phyloP scores from a whole-genome alignment of 1,140 invertebrate species.

The Linepithema humile region DNA sequence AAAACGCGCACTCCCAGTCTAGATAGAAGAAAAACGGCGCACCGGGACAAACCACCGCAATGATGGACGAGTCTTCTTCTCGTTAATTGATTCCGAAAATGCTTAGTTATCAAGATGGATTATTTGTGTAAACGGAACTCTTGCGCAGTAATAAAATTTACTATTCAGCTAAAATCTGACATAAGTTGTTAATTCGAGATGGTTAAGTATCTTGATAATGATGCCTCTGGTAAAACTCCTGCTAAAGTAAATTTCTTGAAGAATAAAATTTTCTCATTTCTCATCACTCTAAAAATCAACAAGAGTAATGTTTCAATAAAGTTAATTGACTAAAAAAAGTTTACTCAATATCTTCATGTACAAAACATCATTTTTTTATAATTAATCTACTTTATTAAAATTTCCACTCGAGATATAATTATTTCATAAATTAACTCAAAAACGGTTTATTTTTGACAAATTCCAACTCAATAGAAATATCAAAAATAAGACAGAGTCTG shows the following conservation, averaged over 20 bases:
- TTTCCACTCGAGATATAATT: neutral
- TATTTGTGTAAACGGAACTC: neutral
- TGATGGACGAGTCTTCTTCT: slow-evolving; percentile 25
- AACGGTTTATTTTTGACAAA: neutral
- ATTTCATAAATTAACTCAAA: neutral
- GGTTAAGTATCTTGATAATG: neutral
- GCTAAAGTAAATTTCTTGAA: neutral
- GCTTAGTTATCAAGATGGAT: neutral
- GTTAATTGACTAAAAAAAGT: neutral
- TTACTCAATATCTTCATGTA: too few relatives aligned
- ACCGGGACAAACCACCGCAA: neutral
- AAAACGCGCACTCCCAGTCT: slow-evolving; percentile 29
- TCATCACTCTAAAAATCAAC: slow-evolving; percentile 1
- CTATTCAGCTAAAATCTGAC: neutral
- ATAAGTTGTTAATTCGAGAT: neutral
- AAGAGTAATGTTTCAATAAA: slow-evolving; percentile 3
- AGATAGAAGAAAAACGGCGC: slow-evolving; percentile 30
- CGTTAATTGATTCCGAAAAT: slow-evolving; percentile 36
- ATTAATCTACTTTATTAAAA: neutral
- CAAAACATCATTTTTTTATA: neutral
- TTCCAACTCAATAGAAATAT: neutral
- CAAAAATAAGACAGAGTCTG: neutral
- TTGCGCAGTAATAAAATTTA: neutral
- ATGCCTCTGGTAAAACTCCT: neutral
- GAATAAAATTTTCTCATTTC: neutral